These are phyloP conservation scores for Dicrostonyx torquatus DNA, from an alignment of 2,797 vertebrate species.

Conservation along the genomic window DNA sequence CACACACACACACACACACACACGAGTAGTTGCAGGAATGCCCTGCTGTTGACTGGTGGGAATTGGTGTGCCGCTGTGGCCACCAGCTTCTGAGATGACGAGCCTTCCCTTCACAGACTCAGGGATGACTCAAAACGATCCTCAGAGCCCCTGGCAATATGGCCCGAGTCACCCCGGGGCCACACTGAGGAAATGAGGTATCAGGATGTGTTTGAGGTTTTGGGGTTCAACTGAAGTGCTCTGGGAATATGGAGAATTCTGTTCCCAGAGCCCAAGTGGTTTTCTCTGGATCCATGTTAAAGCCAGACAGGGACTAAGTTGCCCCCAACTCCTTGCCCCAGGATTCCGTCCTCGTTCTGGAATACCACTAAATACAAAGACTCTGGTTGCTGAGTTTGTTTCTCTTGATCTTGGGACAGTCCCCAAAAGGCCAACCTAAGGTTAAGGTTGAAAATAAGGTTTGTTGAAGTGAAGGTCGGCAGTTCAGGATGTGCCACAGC, in stretches of 20 bases:
- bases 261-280: neutral
- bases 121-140: conserved; percentile 64
- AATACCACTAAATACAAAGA: neutral
- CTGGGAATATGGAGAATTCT: conserved; percentile 31
- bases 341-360: neutral
- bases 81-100: conserved; percentile 67
- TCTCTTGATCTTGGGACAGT: conserved; percentile 50
- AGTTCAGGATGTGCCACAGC: neutral
- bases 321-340: neutral
- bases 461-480: neutral
- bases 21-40: neutral
- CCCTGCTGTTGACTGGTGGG: conserved; percentile 26
- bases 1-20: neutral
- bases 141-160: neutral
- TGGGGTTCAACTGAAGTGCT: conserved; percentile 69
- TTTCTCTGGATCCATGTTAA: neutral
- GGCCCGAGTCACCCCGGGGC: conserved; percentile 17
- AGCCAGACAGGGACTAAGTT: neutral
- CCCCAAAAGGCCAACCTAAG: conserved; percentile 64
- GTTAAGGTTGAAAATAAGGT: conserved; percentile 60
- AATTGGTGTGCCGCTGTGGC: neutral
- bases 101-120: neutral
- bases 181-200: conserved; percentile 52
- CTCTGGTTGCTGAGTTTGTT: neutral
- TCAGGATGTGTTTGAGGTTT: conserved; percentile 70